Base-by-base conservation (phyloP, 2,113 vertebrate species). In the Electrona antarctica region DNA sequence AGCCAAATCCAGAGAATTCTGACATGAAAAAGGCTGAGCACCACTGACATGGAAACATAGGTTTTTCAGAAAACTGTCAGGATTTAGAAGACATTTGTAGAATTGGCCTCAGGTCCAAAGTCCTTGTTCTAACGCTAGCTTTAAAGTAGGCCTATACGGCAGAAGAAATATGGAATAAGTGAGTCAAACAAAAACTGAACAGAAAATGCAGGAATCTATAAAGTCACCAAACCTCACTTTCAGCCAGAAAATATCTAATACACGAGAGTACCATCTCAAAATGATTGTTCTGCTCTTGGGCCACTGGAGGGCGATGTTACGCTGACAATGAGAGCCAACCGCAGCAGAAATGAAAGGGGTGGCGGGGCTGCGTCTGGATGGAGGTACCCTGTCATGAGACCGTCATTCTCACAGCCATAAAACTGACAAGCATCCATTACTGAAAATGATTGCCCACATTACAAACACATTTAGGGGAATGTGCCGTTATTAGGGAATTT, bases 401-500 rank as follows among this genome's bases (percentile, higher is more conserved):
- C 85, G 92, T 93, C 92, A 91, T 93, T 92, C 92, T 89, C 87
- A 64, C 86, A 69, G 80, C 92, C 87, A 93, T 94, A 93, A 94
- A 94, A 89, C 88, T 94, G 93, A 94, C 93, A 94, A 93, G 93
- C 91, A 91, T 93, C 92, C 92, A 94, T 93, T 93, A 93, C 91
- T 88, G 90, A 92, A 93, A 94, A 93, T 93, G 93, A 94, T 93
- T 91, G 91, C 92, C 88, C 92, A 94, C 92, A 93, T 94, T 93
- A 93, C 93, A 91, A 92, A 94, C 91, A 92, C 93, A 94, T 93
- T 94, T 93, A 89, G 91, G 91, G 85, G 91, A 93, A 94, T 92
- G 92, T 93, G 92, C 87, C 89, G 90, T 93, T 94, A 93, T 93
- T 93, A 93, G 92, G 89, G 92, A 91, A 92, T 93, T 93, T 93